These are phyloP conservation scores for Drosophila limbata DNA, from an alignment of 2,888 invertebrate species.

Conservation along the genomic window DNA sequence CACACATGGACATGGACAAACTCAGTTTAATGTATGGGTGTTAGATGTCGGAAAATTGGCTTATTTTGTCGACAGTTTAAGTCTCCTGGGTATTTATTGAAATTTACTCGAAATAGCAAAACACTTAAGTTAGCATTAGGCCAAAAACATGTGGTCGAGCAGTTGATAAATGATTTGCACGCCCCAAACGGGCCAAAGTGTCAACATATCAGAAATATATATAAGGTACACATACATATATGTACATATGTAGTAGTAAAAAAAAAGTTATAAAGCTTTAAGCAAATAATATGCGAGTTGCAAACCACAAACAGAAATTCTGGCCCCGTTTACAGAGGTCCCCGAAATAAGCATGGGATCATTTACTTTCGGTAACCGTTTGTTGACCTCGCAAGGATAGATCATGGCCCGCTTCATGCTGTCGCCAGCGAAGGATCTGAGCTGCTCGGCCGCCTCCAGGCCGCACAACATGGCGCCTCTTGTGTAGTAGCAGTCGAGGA, in stretches of 20 bases:
- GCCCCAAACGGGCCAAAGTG: constrained; percentile 12
- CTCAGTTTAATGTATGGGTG: constrained; percentile 35
- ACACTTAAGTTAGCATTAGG: constrained; percentile 72
- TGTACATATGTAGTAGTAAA: background rate
- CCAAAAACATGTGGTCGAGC: constrained; percentile 32
- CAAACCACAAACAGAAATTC: background rate
- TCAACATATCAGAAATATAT: constrained; percentile 14
- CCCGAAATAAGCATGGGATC: constrained; percentile 75
- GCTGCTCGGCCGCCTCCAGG: constrained; percentile 84
- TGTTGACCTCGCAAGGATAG: constrained; percentile 67
- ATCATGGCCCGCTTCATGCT: constrained; percentile 65
- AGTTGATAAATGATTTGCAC: constrained; percentile 31
- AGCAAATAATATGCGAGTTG: constrained; percentile 12
- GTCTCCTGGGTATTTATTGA: constrained; percentile 75
- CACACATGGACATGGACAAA: too few relatives aligned
- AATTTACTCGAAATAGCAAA: constrained; percentile 74
- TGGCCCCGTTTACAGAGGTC: background rate
- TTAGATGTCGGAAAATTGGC: constrained; percentile 65
- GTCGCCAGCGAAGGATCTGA: constrained; percentile 79
- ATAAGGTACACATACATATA: background rate
- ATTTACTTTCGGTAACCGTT: constrained; percentile 73
- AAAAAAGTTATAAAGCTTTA: constrained; percentile 5
- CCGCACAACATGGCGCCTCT: constrained; percentile 86
- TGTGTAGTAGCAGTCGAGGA: constrained; percentile 86
- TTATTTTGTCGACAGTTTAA: constrained; percentile 80